These are phyloP conservation scores for Molothrus ater DNA, from an alignment of 2,797 vertebrate genomes.

Conservation along the genomic window DNA sequence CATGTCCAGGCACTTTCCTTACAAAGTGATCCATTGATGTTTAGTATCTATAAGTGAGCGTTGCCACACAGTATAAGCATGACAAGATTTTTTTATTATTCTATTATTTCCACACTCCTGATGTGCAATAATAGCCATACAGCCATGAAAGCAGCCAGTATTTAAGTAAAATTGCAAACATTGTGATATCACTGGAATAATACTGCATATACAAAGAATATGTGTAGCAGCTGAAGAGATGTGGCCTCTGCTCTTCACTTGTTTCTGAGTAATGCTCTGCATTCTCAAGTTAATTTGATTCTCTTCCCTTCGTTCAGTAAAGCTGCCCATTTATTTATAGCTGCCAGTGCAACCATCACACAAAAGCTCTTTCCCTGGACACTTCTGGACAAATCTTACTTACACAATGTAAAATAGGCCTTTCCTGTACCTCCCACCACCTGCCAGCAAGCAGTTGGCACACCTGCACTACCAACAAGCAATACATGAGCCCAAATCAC, in stretches of 20 bases:
- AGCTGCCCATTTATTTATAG: slow-evolving; percentile 1
- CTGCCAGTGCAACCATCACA: background rate
- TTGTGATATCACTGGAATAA: background rate
- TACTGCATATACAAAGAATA: background rate
- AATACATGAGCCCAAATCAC: background rate
- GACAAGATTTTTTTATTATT: background rate
- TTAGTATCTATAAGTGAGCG: background rate
- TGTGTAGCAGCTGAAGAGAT: background rate
- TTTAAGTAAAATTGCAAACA: background rate
- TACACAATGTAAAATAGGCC: background rate
- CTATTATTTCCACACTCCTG: background rate
- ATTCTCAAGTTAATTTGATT: slow-evolving; percentile 5
- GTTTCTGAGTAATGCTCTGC: background rate
- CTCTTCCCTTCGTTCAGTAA: background rate
- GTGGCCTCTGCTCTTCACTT: background rate
- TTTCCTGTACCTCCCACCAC: background rate
- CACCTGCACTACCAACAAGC: background rate
- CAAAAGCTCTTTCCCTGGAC: background rate
- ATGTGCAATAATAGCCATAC: background rate
- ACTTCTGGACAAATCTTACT: background rate
- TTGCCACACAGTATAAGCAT: background rate
- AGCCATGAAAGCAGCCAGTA: background rate
- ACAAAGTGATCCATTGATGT: slow-evolving; percentile 2
- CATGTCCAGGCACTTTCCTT: background rate
- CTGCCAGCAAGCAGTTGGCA: background rate